A percentile compares a stretch with the other conserved stretches of the same genome.
phyloP scores from a whole-genome alignment of 2,113 vertebrate genomes.

The Oreocharis arfaki region DNA sequence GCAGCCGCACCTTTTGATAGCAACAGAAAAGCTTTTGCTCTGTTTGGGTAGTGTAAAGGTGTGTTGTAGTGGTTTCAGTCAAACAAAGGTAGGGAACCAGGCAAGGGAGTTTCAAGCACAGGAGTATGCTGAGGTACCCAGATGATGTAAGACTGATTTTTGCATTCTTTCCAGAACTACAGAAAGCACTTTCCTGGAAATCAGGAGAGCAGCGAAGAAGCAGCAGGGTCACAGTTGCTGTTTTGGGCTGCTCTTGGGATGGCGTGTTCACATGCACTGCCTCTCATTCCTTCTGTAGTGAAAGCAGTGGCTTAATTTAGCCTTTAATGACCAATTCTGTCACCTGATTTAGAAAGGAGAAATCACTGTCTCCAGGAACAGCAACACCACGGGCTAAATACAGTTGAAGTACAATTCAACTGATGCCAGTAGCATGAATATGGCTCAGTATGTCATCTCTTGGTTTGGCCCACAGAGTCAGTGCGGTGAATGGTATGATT shows the following conservation, averaged over 20 bases:
- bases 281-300: neutral
- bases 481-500: neutral
- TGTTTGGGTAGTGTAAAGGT: neutral
- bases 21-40: neutral
- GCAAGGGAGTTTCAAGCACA: neutral
- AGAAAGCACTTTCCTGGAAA: neutral
- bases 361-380: neutral
- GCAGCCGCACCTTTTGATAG: neutral
- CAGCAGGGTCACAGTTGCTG: neutral
- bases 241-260: neutral
- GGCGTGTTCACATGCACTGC: neutral
- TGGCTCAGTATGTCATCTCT: neutral
- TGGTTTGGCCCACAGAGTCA: neutral
- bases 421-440: neutral
- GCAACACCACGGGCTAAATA: neutral
- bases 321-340: neutral
- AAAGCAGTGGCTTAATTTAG: neutral
- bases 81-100: accelerated
- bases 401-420: neutral
- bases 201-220: neutral
- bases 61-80: neutral
- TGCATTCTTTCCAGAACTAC: neutral
- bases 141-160: neutral
- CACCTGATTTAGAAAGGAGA: constrained; percentile 14
- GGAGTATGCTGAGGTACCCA: accelerated